Evolutionary conservation across 2,797 vertebrate species (phyloP).

Genomic region (Delichon dasypus): DNA sequence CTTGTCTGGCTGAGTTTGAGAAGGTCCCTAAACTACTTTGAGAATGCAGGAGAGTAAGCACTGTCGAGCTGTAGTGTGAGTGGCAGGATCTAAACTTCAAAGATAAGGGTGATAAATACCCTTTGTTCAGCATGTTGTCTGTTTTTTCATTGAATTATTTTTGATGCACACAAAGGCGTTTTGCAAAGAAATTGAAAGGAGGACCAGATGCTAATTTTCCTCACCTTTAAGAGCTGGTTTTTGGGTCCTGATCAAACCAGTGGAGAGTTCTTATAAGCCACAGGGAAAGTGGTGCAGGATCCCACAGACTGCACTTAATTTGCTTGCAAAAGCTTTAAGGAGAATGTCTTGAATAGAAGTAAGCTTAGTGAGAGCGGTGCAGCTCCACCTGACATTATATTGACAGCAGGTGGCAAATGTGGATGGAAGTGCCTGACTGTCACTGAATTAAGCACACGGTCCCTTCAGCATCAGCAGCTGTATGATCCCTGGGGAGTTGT

Average conservation of each 20-base stretch:
- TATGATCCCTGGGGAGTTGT: constrained; percentile 65
- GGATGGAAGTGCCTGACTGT: constrained; percentile 40
- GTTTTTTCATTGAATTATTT: background rate
- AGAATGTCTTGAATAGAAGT: background rate
- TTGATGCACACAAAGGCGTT: background rate
- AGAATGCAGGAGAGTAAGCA: background rate
- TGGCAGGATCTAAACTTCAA: background rate
- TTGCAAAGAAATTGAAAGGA: background rate
- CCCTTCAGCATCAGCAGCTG: constrained; percentile 72
- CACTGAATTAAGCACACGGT: constrained; percentile 11
- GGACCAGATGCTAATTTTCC: background rate
- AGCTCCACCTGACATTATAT: background rate
- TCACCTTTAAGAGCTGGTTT: background rate
- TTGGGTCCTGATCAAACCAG: background rate
- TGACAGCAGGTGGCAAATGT: constrained; percentile 62
- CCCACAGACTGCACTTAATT: background rate
- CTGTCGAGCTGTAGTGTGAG: background rate
- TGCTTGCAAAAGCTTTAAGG: background rate
- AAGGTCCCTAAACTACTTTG: background rate
- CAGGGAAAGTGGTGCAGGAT: background rate
- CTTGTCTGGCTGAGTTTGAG: background rate
- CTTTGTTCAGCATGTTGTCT: background rate
- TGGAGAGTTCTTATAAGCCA: background rate
- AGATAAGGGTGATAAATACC: background rate
- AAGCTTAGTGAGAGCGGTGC: background rate